Base-by-base conservation (phyloP, 1,140 invertebrate species). In the Lineus longissimus region DNA sequence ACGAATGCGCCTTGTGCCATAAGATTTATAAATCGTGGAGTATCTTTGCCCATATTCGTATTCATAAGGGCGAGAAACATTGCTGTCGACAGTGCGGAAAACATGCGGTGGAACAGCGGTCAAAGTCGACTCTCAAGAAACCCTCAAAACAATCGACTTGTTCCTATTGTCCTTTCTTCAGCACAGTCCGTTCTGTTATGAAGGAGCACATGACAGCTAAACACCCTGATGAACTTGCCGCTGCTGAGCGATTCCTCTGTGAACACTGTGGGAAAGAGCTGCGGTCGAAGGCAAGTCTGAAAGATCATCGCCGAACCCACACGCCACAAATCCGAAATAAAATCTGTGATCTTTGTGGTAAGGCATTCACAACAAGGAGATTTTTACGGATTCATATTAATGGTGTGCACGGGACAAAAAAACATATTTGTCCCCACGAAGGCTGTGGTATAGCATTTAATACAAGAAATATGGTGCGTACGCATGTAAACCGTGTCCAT, bases 281-380 rank as follows among this genome's bases (percentile, higher is more conserved):
- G n/a, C 6, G 9, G 47, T 23, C 47, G 47, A 51, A 51, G n/a
- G n/a, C 6, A 6, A 27, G n/a, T 9, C n/a, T 51, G n/a, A 51
- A 51, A 9, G 25, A 51, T 19, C 47, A 51, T 51, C 47, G 47
- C n/a, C n/a, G n/a, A 51, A 19, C 25, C n/a, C 47, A 27, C n/a
- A n/a, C 9, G 4, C 47, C n/a, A 9, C 47, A 51, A 9, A n/a
- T 23, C 9, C 6, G n/a, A 27, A 19, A 27, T 9, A 19, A 51
- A 9, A 27, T 51, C 25, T 51, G 47, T 27, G 47, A 51, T 51
- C 47, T 23, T 9, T 51, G 47, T n/a, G 47, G 47, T n/a, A 51
- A 51, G n/a, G 19, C 25, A n/a, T 51, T 23, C 47, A 27, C 47
- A n/a, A 51, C 47, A n/a, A 51, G n/a, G 47, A 19, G 47, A 51